These are phyloP conservation scores for Spongilla lacustris DNA, from an alignment of 37 sponge, comb jelly and placozoan genomes.

Conservation along the genomic window DNA sequence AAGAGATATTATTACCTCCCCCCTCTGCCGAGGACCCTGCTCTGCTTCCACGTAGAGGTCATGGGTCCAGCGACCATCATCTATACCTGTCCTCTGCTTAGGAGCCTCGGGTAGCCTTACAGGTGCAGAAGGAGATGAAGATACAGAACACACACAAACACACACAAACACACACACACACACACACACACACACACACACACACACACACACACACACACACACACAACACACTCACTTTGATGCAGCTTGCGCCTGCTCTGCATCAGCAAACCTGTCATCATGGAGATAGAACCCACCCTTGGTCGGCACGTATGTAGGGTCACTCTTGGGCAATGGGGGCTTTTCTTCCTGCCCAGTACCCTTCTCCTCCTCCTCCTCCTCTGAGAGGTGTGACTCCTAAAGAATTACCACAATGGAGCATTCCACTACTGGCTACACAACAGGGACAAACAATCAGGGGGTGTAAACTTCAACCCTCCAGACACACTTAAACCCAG, in stretches of 20 bases:
- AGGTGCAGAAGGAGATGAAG: not conserved
- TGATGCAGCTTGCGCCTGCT: slow-evolving; percentile 35
- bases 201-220: not conserved
- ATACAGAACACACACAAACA: not conserved
- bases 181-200: not conserved
- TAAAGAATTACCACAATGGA: too few relatives aligned
- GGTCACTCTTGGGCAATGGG: slow-evolving; percentile 17
- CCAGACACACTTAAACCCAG: too few relatives aligned
- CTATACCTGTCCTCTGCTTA: slow-evolving; percentile 14
- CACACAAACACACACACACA: not conserved
- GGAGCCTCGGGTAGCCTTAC: not conserved
- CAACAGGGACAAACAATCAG: too few relatives aligned
- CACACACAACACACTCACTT: not conserved
- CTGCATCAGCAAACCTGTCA: slow-evolving; percentile 20
- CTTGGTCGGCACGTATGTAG: slow-evolving; percentile 70
- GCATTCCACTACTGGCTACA: too few relatives aligned
- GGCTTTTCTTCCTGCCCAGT: slow-evolving; percentile 5
- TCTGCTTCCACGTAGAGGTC: slow-evolving; percentile 54
- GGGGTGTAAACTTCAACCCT: too few relatives aligned
- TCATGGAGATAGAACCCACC: slow-evolving; percentile 75
- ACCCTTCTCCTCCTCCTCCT: not conserved
- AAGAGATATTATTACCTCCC: slow-evolving; percentile 20
- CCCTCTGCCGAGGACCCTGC: slow-evolving; percentile 57
- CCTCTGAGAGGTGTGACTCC: not conserved
- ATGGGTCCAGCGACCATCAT: slow-evolving; percentile 66